Evolutionary conservation across 2,113 vertebrate species (phyloP), one percentile per base, ranked within the genome.

Genomic region (Gnathonemus longibarbis): DNA sequence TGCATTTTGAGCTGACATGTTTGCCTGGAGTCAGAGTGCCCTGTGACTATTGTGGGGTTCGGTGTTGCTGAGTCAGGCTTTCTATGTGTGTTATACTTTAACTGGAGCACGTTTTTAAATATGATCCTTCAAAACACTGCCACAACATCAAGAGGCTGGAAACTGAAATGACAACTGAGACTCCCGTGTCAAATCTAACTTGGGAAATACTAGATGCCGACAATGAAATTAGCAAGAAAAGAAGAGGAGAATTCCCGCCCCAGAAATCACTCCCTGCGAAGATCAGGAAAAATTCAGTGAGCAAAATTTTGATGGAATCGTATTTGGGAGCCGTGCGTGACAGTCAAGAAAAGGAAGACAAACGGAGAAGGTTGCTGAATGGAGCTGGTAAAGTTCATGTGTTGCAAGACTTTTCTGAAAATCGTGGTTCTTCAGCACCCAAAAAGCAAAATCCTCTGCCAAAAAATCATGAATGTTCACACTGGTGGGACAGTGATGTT

Each of bases 121-220:
- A 97, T 27, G 97, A 99, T 94, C 98, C 98, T 1, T 99, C 98
- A 0, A 99, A 99, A 91, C 98, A 98, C 66, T 97, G 98, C 93
- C 98, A 99, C 91, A 99, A 99, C 93, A 95, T 99, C 87, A 97
- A 96, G 92, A 98, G 93, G 91, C 94, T 99, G 92, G 95, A 96
- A 42, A 84, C 89, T 1, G 92, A 94, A 62, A 70, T 92, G 45
- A 77, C 90, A 0, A 50, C 90, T 0, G n/a, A 48, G 3, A 95
- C 94, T 4, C 95, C 98, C 0, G 90, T 99, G 49, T 92, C 95
- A 0, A 87, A 93, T 90, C 96, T 98, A 48, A 99, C 98, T 49
- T 99, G 98, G 98, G 92, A 95, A 80, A 53, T 98, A 11, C 93
- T 94, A 89, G 97, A 92, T 21, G 96, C 95, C 0, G 94, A 97